Conservation (phyloP, 2,113 vertebrate species). For the Lanius ludovicianus region DNA sequence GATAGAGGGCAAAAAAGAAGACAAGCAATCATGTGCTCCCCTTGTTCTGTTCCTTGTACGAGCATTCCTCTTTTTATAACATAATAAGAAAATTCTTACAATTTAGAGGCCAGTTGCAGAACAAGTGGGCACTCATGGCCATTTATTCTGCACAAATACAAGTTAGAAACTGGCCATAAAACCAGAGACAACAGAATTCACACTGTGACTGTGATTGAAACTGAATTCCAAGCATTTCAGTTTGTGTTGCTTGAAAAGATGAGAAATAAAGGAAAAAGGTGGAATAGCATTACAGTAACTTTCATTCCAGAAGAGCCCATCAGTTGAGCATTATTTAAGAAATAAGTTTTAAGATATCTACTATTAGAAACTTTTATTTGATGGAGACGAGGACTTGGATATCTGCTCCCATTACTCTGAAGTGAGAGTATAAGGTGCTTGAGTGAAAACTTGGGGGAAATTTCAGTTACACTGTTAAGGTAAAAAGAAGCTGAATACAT, state of each 20-base stretch:
- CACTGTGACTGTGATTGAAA: neutral
- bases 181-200: neutral
- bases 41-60: neutral
- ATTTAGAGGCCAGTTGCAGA: neutral
- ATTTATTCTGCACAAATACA: neutral
- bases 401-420: neutral
- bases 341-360: neutral
- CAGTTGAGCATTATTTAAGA: neutral
- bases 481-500: neutral
- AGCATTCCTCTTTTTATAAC: neutral
- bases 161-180: neutral
- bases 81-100: neutral
- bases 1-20: neutral
- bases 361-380: neutral
- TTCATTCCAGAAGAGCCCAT: neutral
- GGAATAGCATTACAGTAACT: neutral
- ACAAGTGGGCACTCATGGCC: rapidly evolving
- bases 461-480: neutral
- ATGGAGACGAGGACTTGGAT: neutral
- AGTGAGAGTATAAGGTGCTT: neutral
- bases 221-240: neutral
- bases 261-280: neutral
- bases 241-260: neutral
- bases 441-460: neutral
- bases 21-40: neutral